A percentile compares a stretch with the other conserved stretches of the same genome.
phyloP scores from a whole-genome alignment of 2,888 invertebrate genomes.

The Leptodirus hochenwartii region DNA sequence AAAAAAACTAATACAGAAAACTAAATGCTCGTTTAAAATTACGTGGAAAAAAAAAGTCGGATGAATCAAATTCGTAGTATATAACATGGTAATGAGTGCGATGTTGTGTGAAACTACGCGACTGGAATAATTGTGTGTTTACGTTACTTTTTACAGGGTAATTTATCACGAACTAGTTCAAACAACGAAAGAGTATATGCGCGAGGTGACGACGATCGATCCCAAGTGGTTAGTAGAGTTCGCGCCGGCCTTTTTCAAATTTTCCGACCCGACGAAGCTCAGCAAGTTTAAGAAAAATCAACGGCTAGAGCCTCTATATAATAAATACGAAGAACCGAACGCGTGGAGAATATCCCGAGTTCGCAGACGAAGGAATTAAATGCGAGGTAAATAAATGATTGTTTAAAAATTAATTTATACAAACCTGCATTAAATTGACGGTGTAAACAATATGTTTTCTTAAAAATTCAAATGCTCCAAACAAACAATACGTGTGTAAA shows the following conservation, averaged over 20 bases:
- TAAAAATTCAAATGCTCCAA: too few relatives aligned
- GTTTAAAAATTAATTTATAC: too few relatives aligned
- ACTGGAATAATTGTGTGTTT: too few relatives aligned
- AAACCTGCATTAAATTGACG: too few relatives aligned
- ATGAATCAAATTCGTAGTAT: too few relatives aligned
- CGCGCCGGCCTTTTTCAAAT: conserved; percentile 97
- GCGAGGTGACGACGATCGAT: conserved; percentile 92
- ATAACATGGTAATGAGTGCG: too few relatives aligned
- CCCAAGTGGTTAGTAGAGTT: conserved; percentile 98
- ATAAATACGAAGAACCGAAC: conserved; percentile 98
- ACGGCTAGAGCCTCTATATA: conserved; percentile 90
- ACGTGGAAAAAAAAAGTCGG: too few relatives aligned
- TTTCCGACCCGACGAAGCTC: conserved; percentile 94
- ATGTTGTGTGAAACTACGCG: too few relatives aligned
- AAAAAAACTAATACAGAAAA: too few relatives aligned
- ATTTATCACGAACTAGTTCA: conserved; percentile 97
- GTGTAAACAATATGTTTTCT: too few relatives aligned
- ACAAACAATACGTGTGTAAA: conserved; percentile 1
- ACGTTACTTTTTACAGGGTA: conserved; percentile 48
- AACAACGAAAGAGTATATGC: conserved; percentile 98
- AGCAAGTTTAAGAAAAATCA: conserved; percentile 99
- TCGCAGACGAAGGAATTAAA: conserved; percentile 68
- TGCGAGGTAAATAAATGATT: conserved; percentile 1
- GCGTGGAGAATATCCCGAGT: conserved; percentile 97
- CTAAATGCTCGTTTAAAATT: too few relatives aligned